phyloP scores from a whole-genome alignment of 92 coral and sea anemone genomes.

The Umimayanthus kanabou region DNA sequence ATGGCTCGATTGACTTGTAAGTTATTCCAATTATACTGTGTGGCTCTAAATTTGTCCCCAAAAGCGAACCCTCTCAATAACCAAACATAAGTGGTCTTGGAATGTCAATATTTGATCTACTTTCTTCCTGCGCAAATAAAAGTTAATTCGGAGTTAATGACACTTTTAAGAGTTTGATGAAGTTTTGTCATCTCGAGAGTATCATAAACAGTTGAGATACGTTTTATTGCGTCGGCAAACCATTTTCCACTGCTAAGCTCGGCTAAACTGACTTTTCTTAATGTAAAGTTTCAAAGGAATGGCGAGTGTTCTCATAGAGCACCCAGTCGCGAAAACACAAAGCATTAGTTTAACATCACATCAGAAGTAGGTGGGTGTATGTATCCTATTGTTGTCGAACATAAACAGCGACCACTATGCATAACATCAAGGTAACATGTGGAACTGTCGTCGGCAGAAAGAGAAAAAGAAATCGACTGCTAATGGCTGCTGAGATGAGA shows the following conservation, averaged over 20 bases:
- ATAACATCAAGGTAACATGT: background rate
- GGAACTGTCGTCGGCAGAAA: background rate
- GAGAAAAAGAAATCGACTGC: background rate
- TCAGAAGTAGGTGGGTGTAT: background rate
- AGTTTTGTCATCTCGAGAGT: conserved; percentile 34
- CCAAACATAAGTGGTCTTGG: conserved; percentile 19
- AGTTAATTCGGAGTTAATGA: conserved; percentile 39
- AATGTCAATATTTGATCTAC: conserved; percentile 38
- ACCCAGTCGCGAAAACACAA: conserved; percentile 9
- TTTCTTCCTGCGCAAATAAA: conserved; percentile 12
- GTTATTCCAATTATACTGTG: background rate
- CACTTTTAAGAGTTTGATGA: conserved; percentile 28
- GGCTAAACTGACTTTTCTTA: background rate
- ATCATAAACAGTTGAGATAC: background rate
- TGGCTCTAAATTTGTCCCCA: conserved; percentile 2
- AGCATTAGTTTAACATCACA: background rate
- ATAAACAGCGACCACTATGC: background rate
- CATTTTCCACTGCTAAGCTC: background rate
- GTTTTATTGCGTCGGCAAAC: conserved; percentile 2
- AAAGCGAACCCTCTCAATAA: background rate
- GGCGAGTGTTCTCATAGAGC: background rate
- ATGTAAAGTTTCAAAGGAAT: background rate
- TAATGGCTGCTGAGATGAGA: background rate
- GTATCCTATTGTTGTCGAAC: background rate
- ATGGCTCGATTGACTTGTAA: conserved; percentile 10